These are phyloP conservation scores for Myxocyprinus asiaticus DNA, from an alignment of 2,113 vertebrate genomes.

Conservation along the genomic window DNA sequence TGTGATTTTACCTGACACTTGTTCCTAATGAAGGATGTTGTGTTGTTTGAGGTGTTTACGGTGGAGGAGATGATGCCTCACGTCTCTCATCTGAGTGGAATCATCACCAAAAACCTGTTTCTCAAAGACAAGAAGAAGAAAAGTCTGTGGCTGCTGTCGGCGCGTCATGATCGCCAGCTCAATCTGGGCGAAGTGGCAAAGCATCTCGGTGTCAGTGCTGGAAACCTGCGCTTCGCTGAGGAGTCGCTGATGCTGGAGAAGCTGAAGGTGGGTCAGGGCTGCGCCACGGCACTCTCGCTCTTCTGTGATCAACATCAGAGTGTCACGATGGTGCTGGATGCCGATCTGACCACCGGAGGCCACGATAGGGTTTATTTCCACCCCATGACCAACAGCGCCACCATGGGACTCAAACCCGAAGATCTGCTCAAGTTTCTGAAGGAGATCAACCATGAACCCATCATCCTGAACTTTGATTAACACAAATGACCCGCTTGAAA, in stretches of 20 bases:
- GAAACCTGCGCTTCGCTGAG: constrained; percentile 89
- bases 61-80: constrained; percentile 97
- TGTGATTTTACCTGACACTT: no score
- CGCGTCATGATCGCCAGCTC: constrained; percentile 84
- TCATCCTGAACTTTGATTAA: constrained; percentile 72
- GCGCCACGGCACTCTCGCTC: constrained; percentile 84
- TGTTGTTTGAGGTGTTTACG: constrained; percentile 84
- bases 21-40: neutral
- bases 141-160: constrained; percentile 84
- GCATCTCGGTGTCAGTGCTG: constrained; percentile 83
- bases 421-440: constrained; percentile 87
- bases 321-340: constrained; percentile 85
- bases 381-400: constrained; percentile 92
- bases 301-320: constrained; percentile 82
- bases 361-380: constrained; percentile 87
- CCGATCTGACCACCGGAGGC: constrained; percentile 78
- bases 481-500: no score
- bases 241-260: constrained; percentile 88
- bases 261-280: constrained; percentile 86
- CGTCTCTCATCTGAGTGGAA: constrained; percentile 82
- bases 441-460: constrained; percentile 85
- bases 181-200: constrained; percentile 87
- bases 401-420: constrained; percentile 81
- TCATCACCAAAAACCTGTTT: constrained; percentile 90
- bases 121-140: constrained; percentile 97